Conservation (phyloP, 2,113 vertebrate species). For the Ia io region DNA sequence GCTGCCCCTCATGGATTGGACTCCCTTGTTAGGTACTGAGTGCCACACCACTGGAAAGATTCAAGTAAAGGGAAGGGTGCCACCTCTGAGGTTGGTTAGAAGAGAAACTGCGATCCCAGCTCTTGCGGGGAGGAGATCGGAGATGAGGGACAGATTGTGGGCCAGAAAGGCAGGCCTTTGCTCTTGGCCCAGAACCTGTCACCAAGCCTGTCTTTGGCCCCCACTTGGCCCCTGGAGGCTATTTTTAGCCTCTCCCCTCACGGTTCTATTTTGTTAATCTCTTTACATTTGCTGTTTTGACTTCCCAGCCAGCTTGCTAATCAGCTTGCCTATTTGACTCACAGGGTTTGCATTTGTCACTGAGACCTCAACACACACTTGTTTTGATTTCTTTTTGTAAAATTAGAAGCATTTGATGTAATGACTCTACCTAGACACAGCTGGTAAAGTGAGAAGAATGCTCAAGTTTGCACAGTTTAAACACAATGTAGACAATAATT, state of each 20-base stretch:
- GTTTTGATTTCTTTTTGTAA: slow-evolving; percentile 69
- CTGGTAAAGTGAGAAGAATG: slow-evolving; percentile 71
- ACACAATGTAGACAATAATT: slow-evolving; percentile 70
- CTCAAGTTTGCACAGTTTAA: slow-evolving; percentile 56
- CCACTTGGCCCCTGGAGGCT: slow-evolving; percentile 55
- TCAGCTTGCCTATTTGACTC: slow-evolving; percentile 65
- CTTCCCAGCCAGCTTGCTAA: slow-evolving; percentile 71
- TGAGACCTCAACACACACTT: slow-evolving; percentile 67
- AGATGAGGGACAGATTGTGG: neutral
- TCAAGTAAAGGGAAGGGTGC: neutral
- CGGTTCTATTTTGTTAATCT: slow-evolving; percentile 45
- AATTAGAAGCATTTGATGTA: slow-evolving; percentile 69
- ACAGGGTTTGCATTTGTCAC: slow-evolving; percentile 65
- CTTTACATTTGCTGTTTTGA: slow-evolving; percentile 59
- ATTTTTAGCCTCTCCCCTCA: slow-evolving; percentile 49
- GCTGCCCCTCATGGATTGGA: neutral
- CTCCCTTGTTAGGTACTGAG: neutral
- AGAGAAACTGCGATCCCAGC: neutral
- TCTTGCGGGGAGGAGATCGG: neutral
- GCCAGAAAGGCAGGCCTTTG: slow-evolving; percentile 14
- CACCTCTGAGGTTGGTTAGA: neutral
- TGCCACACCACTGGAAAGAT: neutral
- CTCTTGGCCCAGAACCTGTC: neutral
- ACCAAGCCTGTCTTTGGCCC: neutral
- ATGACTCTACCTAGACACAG: slow-evolving; percentile 68